Percentiles rank a stretch among this genome's conserved stretches.
Conservation (phyloP, 2,113 vertebrate species). For the Odobenus rosmarus region DNA sequence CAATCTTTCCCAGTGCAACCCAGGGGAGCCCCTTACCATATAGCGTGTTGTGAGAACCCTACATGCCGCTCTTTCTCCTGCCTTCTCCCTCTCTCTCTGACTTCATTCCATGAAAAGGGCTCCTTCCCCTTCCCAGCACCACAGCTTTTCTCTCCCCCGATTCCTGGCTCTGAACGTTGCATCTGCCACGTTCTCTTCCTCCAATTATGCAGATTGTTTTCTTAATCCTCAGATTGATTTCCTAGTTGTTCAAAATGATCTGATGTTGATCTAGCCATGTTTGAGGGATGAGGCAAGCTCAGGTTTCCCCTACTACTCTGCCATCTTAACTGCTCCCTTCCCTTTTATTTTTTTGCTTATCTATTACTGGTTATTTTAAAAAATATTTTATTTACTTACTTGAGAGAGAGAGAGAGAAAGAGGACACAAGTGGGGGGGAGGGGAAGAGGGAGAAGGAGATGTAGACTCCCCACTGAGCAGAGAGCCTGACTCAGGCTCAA, state of each 20-base stretch:
- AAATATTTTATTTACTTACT: no score
- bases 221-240: neutral
- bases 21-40: neutral
- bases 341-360: neutral
- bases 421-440: no score
- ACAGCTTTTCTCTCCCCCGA: neutral
- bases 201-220: neutral
- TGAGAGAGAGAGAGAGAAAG: no score
- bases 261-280: neutral
- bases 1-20: neutral
- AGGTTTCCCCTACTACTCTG: neutral
- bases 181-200: neutral
- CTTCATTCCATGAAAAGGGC: no score
- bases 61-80: neutral
- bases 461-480: no score
- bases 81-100: neutral
- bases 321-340: neutral
- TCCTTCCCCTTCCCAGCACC: neutral
- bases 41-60: neutral
- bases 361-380: neutral
- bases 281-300: neutral
- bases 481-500: no score
- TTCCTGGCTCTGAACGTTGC: neutral
- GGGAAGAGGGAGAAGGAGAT: no score
- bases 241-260: neutral